These are phyloP conservation scores for Ophioderma brevispina DNA, from an alignment of 35 echinoderm and acorn worm genomes.

Conservation along the genomic window DNA sequence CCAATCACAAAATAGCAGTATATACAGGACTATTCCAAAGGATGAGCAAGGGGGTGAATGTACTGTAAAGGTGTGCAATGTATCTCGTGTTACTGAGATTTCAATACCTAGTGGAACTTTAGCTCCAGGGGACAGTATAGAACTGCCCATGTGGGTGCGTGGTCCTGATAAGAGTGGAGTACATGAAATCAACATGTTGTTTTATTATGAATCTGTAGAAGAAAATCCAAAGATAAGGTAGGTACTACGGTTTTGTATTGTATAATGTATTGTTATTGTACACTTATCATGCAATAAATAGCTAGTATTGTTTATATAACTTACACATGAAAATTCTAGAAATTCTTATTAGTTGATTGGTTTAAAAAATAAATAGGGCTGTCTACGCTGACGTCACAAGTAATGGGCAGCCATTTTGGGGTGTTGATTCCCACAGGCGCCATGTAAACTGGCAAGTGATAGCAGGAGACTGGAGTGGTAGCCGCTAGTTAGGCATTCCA, in stretches of 20 bases:
- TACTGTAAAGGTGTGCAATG: slow-evolving; percentile 67
- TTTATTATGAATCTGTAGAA: slow-evolving; percentile 89
- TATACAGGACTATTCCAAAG: slow-evolving; percentile 73
- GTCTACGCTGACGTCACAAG: no score
- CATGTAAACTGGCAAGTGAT: no score
- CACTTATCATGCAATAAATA: background rate
- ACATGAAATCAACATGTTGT: slow-evolving; percentile 92
- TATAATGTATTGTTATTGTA: background rate
- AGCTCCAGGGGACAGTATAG: slow-evolving; percentile 59
- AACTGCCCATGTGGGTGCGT: slow-evolving; percentile 85
- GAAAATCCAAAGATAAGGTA: slow-evolving; percentile 96
- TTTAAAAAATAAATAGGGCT: no score
- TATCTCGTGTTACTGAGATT: slow-evolving; percentile 83
- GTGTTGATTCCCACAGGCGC: no score
- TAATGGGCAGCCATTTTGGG: no score
- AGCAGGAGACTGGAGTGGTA: no score
- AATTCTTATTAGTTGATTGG: background rate
- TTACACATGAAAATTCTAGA: background rate
- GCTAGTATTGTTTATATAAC: background rate
- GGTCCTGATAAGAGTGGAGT: slow-evolving; percentile 85
- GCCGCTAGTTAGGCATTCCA: no score
- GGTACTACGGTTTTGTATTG: background rate
- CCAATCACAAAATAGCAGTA: slow-evolving; percentile 37
- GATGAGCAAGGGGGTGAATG: slow-evolving; percentile 29
- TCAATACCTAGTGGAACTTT: slow-evolving; percentile 66